Evolutionary conservation across 2,888 invertebrate species (phyloP).

Genomic region (Drosophila buzzatii): DNA sequence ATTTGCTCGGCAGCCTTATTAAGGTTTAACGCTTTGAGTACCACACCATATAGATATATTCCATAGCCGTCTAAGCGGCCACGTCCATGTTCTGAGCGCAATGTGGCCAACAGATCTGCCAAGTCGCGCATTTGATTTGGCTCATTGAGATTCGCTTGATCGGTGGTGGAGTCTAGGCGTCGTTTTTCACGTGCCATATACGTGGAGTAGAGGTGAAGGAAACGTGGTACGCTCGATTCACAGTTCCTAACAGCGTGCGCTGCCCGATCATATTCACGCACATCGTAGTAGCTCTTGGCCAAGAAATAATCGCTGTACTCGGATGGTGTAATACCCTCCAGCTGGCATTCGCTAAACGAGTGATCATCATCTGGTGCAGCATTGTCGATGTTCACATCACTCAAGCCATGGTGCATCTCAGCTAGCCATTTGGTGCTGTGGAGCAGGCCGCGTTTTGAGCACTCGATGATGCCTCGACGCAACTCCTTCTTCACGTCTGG

Average conservation of each 20-base stretch:
- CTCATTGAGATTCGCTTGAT: constrained; percentile 86
- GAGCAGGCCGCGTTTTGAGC: constrained; percentile 91
- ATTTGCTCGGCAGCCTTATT: constrained; percentile 91
- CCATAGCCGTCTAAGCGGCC: constrained; percentile 93
- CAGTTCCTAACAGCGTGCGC: constrained; percentile 92
- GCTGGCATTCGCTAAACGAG: constrained; percentile 57
- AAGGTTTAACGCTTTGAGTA: constrained; percentile 94
- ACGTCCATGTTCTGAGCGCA: constrained; percentile 87
- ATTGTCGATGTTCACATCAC: constrained; percentile 87
- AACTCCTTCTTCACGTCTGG: constrained; percentile 89
- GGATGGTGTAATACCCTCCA: constrained; percentile 85
- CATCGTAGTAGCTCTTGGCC: constrained; percentile 95
- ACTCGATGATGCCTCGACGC: constrained; percentile 89
- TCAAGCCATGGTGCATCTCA: constrained; percentile 92
- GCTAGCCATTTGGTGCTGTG: constrained; percentile 95
- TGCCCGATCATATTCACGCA: constrained; percentile 95
- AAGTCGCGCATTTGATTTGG: constrained; percentile 85
- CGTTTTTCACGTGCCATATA: constrained; percentile 97
- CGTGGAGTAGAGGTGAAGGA: constrained; percentile 93
- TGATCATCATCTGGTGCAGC: constrained; percentile 45
- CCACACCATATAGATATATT: constrained; percentile 95
- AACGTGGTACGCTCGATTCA: constrained; percentile 90
- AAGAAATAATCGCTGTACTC: constrained; percentile 90
- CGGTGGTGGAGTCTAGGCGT: constrained; percentile 92
- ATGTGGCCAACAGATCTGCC: constrained; percentile 87